phyloP scores from a whole-genome alignment of 2,797 vertebrate genomes.

The Crocidura indochinensis region DNA sequence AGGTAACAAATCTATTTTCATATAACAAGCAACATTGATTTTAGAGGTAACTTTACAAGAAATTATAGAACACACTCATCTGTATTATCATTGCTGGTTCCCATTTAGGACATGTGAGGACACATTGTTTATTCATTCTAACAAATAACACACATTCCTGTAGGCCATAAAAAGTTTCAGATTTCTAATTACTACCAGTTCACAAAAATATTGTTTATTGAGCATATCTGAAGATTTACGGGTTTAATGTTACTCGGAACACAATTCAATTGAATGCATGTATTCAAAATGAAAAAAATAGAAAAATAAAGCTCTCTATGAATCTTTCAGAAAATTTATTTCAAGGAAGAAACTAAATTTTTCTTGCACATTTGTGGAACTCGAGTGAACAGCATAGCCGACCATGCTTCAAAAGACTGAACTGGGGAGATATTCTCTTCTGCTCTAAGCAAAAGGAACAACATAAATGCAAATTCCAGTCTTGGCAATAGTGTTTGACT shows the following conservation, averaged over 20 bases:
- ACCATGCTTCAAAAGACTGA: not conserved
- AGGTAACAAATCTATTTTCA: constrained; percentile 1
- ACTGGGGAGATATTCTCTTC: not conserved
- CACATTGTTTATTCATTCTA: not conserved
- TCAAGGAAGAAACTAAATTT: not conserved
- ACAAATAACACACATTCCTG: not conserved
- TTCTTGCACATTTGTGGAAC: not conserved
- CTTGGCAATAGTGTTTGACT: not conserved
- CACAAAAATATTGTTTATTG: constrained; percentile 20
- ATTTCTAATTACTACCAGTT: constrained; percentile 28
- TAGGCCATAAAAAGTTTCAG: constrained; percentile 49
- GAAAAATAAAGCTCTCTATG: not conserved
- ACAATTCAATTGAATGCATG: not conserved
- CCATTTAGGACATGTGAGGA: not conserved
- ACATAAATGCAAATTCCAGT: not conserved
- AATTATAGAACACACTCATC: not conserved
- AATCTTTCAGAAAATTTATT: constrained; percentile 38
- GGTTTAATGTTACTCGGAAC: constrained; percentile 47
- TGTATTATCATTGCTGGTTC: not conserved
- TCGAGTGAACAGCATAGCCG: not conserved
- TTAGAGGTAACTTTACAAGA: constrained; percentile 16
- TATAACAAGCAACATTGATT: not conserved
- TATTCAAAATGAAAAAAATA: constrained; percentile 45
- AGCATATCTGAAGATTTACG: constrained; percentile 21
- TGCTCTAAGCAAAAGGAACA: not conserved